These are phyloP conservation scores for Tiliacea citrago DNA, from an alignment of 2,888 invertebrate species.

Conservation along the genomic window DNA sequence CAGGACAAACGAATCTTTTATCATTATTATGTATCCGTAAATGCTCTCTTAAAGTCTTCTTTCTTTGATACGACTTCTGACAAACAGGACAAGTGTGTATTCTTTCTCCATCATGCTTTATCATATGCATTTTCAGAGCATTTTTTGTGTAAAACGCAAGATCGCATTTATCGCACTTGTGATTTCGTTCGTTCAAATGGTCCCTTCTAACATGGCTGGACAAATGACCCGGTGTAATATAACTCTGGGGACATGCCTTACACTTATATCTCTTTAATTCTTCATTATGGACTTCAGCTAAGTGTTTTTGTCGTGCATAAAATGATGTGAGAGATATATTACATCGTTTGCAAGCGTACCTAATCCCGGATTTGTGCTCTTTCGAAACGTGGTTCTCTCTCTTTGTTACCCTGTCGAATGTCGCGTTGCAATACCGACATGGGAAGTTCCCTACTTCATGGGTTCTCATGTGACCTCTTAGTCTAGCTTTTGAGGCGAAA, in stretches of 20 bases:
- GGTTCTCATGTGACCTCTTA: slow-evolving; percentile 88
- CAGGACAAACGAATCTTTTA: slow-evolving; percentile 85
- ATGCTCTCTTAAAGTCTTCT: slow-evolving; percentile 85
- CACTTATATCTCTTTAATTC: slow-evolving; percentile 87
- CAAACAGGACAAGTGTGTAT: slow-evolving; percentile 89
- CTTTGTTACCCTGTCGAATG: slow-evolving; percentile 85
- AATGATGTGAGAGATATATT: slow-evolving; percentile 84
- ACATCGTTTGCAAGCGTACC: slow-evolving; percentile 85
- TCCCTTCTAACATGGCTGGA: slow-evolving; percentile 86
- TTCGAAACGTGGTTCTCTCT: slow-evolving; percentile 87
- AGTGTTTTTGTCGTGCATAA: slow-evolving; percentile 85
- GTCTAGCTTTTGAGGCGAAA: slow-evolving; percentile 87
- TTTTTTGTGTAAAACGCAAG: slow-evolving; percentile 89
- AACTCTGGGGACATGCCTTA: slow-evolving; percentile 87
- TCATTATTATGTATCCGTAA: slow-evolving; percentile 87
- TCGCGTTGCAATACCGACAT: slow-evolving; percentile 82
- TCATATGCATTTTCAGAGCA: slow-evolving; percentile 90
- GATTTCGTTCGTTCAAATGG: slow-evolving; percentile 86
- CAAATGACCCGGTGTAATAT: slow-evolving; percentile 86
- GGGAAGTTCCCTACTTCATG: slow-evolving; percentile 88
- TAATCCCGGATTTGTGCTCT: slow-evolving; percentile 84
- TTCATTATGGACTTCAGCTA: slow-evolving; percentile 87
- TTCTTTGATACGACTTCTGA: slow-evolving; percentile 87
- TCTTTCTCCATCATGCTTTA: slow-evolving; percentile 89
- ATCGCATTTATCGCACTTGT: slow-evolving; percentile 88